Evolutionary conservation across 1,140 invertebrate species (phyloP).

Genomic region (Vanessa tameamea): DNA sequence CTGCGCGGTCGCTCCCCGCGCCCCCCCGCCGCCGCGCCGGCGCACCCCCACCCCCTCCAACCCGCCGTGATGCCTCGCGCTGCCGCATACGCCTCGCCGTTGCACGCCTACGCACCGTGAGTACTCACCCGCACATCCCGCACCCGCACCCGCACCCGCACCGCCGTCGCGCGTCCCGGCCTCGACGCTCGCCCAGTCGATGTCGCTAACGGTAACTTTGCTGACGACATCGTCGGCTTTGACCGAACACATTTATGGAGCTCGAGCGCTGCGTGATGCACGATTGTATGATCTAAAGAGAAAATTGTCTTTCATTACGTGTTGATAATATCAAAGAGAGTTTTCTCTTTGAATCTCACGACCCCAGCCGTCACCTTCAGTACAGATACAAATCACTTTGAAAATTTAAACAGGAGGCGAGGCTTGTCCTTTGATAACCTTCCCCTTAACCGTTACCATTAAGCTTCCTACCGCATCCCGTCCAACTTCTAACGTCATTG

Average conservation of each 20-base stretch:
- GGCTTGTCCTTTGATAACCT: conserved; percentile 21
- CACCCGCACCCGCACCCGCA: conserved; percentile 21
- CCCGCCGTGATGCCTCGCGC: conserved; percentile 79
- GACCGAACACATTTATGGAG: too few relatives aligned
- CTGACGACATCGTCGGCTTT: too few relatives aligned
- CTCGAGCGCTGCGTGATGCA: background rate
- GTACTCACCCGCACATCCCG: conserved; percentile 69
- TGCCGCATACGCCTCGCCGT: conserved; percentile 72
- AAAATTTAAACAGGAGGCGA: conserved; percentile 29
- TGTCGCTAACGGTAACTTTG: too few relatives aligned
- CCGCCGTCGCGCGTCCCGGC: background rate
- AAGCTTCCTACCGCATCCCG: conserved; percentile 13
- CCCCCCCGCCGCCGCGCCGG: conserved; percentile 59
- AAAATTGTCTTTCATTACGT: background rate
- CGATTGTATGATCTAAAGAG: background rate
- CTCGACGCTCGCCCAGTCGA: background rate
- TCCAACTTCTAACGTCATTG: conserved; percentile 7
- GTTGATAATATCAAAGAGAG: background rate
- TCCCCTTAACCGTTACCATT: conserved; percentile 23
- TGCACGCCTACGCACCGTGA: conserved; percentile 88
- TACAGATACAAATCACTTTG: background rate
- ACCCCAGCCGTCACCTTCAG: background rate
- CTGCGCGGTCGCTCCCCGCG: conserved; percentile 49
- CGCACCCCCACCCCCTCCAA: conserved; percentile 81
- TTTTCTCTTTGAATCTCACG: background rate